Conservation (phyloP, 1,140 invertebrate genomes). For the Pseudomyrmex sp. region DNA sequence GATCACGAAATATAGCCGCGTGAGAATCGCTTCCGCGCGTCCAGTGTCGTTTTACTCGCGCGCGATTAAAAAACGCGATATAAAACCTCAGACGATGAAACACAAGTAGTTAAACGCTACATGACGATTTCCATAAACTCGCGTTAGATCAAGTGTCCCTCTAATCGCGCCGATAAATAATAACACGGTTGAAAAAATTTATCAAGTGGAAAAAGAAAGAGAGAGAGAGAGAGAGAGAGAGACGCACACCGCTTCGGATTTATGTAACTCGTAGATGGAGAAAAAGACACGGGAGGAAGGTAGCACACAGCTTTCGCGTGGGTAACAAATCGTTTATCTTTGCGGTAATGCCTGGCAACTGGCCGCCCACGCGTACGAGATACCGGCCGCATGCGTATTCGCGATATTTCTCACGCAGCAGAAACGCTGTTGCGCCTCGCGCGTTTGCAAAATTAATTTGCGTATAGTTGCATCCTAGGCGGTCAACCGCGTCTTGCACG, state of each 20-base stretch:
- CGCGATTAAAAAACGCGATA: too few relatives aligned
- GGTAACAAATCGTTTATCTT: slow-evolving; percentile 69
- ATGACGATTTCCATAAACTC: background rate
- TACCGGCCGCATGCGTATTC: slow-evolving; percentile 31
- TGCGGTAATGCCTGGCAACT: slow-evolving; percentile 56
- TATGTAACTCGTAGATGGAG: slow-evolving; percentile 1
- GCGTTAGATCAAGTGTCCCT: background rate
- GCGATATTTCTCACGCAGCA: slow-evolving; percentile 42
- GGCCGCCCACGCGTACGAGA: slow-evolving; percentile 51
- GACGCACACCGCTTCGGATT: slow-evolving; percentile 11
- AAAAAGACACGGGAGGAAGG: slow-evolving; percentile 26
- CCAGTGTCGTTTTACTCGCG: too few relatives aligned
- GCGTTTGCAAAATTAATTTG: slow-evolving; percentile 51
- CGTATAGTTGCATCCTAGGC: slow-evolving; percentile 41
- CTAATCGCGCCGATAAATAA: background rate
- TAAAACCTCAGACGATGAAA: too few relatives aligned
- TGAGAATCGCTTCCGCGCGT: background rate
- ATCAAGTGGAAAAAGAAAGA: background rate
- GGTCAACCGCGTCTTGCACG: slow-evolving; percentile 6
- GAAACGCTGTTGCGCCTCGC: slow-evolving; percentile 29
- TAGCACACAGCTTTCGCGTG: slow-evolving; percentile 45
- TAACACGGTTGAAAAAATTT: background rate
- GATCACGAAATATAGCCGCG: slow-evolving; percentile 22
- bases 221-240: background rate
- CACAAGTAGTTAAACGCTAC: background rate